Conservation (phyloP, 2,888 invertebrate species). For the Pollenia labialis region DNA sequence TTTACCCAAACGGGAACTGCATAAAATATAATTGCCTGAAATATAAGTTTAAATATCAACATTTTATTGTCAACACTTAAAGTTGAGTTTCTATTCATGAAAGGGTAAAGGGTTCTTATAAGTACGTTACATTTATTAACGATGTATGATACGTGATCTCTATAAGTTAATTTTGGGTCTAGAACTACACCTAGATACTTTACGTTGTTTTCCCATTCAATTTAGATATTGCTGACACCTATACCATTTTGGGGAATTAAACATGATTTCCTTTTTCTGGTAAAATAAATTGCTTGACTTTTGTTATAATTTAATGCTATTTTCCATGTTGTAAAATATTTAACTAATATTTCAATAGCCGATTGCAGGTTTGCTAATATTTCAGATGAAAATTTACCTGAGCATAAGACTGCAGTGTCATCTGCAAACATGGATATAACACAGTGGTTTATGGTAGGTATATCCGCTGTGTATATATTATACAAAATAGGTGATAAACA, state of each 20-base stretch:
- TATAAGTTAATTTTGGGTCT: too few species aligned
- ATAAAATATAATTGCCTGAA: too few species aligned
- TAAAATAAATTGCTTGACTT: not conserved
- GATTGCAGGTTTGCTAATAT: not conserved
- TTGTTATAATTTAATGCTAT: not conserved
- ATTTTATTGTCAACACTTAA: too few species aligned
- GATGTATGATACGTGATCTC: too few species aligned
- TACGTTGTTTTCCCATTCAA: not conserved
- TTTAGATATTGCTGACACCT: too few species aligned
- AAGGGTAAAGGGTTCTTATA: too few species aligned
- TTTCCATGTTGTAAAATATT: slow-evolving; percentile 21
- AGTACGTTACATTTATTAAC: too few species aligned
- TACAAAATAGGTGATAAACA: not conserved
- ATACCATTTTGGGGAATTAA: too few species aligned
- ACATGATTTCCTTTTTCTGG: too few species aligned
- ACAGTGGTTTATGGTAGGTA: not conserved
- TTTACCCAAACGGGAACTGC: too few species aligned
- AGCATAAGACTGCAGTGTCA: slow-evolving; percentile 12
- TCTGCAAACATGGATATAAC: not conserved
- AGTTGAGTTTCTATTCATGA: too few species aligned
- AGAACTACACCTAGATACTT: not conserved
- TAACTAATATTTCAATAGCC: not conserved
- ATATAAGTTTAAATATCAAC: too few species aligned
- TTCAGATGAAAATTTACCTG: not conserved
- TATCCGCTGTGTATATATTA: not conserved